Evolutionary conservation across 2,888 invertebrate species (phyloP), one percentile per base, ranked within the genome.

Genomic region (Mythimna vitellina): DNA sequence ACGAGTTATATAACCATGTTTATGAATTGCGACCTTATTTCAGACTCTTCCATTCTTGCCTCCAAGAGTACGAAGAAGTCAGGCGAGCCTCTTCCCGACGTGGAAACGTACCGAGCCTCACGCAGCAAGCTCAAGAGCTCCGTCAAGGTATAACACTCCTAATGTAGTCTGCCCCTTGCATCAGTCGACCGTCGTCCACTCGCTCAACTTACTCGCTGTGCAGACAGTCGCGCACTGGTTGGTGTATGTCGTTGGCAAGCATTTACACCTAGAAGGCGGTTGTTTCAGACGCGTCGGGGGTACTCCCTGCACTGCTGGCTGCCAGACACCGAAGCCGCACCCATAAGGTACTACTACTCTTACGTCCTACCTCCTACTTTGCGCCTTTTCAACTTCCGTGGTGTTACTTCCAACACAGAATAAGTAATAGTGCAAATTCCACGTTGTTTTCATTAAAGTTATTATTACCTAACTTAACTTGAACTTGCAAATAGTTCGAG

Each of bases 271-370:
- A 90, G 92, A 91, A 96, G 95, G 94, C 95, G 94, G 95, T 95
- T 92, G 95, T 96, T 96, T 92, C 96, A 96, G 96, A 94, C 92
- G 93, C 96, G 93, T 86, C 95, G 94, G 90, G 95, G 92, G 83
- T 94, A 91, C 95, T 96, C 96, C 95, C 96, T 93, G 89, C 95
- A 94, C 90, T 96, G 96, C 90, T 96, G 96, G 96, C 93, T 93
- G 89, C 94, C 93, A 82, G 92, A 89, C 86, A 91, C 84, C 90
- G 90, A 85, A 80, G 86, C 79, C 87, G 88, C 88, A 79, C 92
- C 92, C 83, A 84, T 91, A 86, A 91, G 93, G 94, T 92, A 88
- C 35, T 22, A n/a, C n/a, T 20, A 2, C 51, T 22, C 51, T 49
- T 17, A 10, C 63, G 29, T 35, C n/a, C 22, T 49, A 53, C 42